Conservation (phyloP, 2,888 invertebrate genomes). For the Tridacna crocea region DNA sequence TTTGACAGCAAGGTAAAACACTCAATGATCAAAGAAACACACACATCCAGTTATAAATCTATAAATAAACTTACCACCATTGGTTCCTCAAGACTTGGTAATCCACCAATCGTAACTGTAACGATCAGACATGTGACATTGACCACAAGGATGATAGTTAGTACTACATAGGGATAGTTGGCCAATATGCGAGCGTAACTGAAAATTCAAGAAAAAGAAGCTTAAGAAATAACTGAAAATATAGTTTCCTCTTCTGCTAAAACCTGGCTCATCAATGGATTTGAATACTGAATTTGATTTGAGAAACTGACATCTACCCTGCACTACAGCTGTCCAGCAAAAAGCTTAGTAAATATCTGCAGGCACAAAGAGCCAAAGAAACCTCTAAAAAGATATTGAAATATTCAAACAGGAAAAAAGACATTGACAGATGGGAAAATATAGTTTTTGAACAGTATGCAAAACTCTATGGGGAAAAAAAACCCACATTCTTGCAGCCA, state of each 20-base stretch:
- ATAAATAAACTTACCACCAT: constrained; percentile 87
- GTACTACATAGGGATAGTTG: constrained; percentile 89
- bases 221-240: not conserved
- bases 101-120: constrained; percentile 87
- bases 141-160: constrained; percentile 87
- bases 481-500: no score
- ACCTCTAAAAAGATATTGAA: no score
- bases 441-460: no score
- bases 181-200: constrained; percentile 89
- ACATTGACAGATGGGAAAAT: no score
- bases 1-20: no score
- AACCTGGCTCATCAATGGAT: not conserved
- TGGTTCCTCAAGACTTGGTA: constrained; percentile 94
- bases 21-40: no score
- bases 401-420: no score
- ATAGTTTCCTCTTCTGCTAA: not conserved
- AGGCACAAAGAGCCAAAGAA: no score
- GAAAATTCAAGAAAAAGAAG: constrained; percentile 34
- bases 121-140: constrained; percentile 89
- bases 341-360: no score
- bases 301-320: not conserved
- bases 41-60: no score
- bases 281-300: not conserved
- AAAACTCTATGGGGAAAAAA: no score
- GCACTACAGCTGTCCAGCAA: no score